Evolutionary conservation across 2,797 vertebrate species (phyloP).

Genomic region (Cygnus olor): DNA sequence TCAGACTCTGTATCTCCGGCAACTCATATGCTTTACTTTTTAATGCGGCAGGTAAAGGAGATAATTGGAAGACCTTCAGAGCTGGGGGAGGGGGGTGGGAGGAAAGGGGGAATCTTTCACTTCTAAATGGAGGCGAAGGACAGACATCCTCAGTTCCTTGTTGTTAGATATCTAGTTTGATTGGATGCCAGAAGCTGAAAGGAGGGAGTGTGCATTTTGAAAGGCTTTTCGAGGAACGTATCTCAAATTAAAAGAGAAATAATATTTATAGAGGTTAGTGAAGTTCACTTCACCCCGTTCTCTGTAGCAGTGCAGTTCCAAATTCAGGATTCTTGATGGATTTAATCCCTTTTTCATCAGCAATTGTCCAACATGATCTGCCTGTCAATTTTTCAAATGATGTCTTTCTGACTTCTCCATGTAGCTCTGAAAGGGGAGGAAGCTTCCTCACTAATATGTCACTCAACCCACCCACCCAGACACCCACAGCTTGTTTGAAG

Average conservation of each 20-base stretch:
- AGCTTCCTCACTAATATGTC: constrained; percentile 76
- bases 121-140: constrained; percentile 50
- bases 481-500: constrained; percentile 74
- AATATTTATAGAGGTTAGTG: constrained; percentile 58
- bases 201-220: constrained; percentile 34
- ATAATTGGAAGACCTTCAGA: constrained; percentile 67
- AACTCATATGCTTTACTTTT: constrained; percentile 63
- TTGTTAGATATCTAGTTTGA: constrained; percentile 58
- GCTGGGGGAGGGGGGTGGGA: not conserved
- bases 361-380: constrained; percentile 44
- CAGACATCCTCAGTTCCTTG: not conserved
- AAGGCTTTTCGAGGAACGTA: constrained; percentile 34
- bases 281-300: constrained; percentile 27
- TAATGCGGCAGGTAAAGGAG: constrained; percentile 73
- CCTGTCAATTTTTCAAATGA: constrained; percentile 76
- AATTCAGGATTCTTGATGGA: constrained; percentile 72
- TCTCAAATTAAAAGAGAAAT: constrained; percentile 51
- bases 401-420: constrained; percentile 70
- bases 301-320: constrained; percentile 42
- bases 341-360: constrained; percentile 67
- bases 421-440: constrained; percentile 71
- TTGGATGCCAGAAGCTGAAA: constrained; percentile 64
- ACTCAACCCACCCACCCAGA: constrained; percentile 80
- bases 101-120: not conserved
- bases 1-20: constrained; percentile 74